These are phyloP conservation scores for Thumatha senex DNA, from an alignment of 2,888 invertebrate genomes.

Conservation along the genomic window DNA sequence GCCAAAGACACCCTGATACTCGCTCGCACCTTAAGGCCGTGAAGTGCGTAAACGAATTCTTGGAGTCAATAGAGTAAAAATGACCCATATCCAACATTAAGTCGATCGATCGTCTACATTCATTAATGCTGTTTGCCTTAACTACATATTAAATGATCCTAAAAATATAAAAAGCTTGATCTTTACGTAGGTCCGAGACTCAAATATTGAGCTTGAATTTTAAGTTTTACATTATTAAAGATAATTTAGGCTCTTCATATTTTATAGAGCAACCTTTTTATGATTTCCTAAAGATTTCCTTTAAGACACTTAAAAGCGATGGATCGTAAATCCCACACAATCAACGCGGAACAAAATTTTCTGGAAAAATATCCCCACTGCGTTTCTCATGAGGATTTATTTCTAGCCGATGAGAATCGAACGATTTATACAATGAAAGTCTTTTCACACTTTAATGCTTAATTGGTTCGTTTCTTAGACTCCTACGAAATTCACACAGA, in stretches of 20 bases:
- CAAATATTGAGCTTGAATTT: no score
- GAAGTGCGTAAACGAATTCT: no score
- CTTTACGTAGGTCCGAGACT: no score
- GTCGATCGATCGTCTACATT: no score
- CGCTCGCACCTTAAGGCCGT: no score
- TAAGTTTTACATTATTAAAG: slow-evolving; percentile 18
- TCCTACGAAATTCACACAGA: no score
- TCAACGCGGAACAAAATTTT: slow-evolving; percentile 46
- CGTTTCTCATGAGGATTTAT: not conserved
- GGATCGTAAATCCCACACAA: slow-evolving; percentile 47
- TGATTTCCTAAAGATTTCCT: slow-evolving; percentile 39
- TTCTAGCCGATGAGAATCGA: not conserved
- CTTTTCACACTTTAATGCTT: not conserved
- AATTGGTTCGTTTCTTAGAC: not conserved
- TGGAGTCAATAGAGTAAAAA: no score
- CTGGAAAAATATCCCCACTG: slow-evolving; percentile 19
- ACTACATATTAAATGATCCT: no score
- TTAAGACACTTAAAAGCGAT: slow-evolving; percentile 50
- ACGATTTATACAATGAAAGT: not conserved
- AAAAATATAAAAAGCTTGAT: no score
- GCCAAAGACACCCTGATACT: no score
- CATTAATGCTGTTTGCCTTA: no score
- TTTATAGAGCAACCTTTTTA: slow-evolving; percentile 38
- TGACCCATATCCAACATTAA: no score
- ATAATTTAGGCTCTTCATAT: slow-evolving; percentile 40